A percentile compares a stretch with the other conserved stretches of the same genome.
phyloP scores from a whole-genome alignment of 2,888 invertebrate genomes.

The Caenorhabditis sulstoni region DNA sequence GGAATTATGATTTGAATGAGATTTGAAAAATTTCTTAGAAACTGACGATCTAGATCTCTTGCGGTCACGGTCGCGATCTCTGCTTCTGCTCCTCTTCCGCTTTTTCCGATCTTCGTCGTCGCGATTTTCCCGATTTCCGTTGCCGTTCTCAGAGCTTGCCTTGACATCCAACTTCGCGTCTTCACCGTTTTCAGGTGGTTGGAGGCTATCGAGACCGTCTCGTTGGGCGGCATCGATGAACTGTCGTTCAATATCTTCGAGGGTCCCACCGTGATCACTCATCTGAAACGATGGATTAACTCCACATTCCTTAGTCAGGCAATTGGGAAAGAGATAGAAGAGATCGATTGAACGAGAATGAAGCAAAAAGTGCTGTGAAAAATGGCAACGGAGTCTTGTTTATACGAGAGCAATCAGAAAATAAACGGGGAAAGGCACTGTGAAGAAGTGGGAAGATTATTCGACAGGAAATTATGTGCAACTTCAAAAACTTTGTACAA shows the following conservation, averaged over 20 bases:
- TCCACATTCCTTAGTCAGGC: too few species aligned
- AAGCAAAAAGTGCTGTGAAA: not conserved
- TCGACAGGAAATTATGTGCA: constrained; percentile 13
- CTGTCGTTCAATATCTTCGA: constrained; percentile 54
- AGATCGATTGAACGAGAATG: constrained; percentile 3
- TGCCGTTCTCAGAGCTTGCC: not conserved
- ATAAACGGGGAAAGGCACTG: too few species aligned
- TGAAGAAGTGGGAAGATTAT: too few species aligned
- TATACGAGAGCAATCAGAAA: too few species aligned
- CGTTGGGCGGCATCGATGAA: constrained; percentile 54
- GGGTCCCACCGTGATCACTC: constrained; percentile 32
- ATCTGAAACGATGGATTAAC: not conserved
- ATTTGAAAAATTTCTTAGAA: too few species aligned
- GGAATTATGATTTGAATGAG: constrained; percentile 11
- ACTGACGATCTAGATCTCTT: constrained; percentile 64
- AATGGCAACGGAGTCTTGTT: too few species aligned
- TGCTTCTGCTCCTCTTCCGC: constrained; percentile 59
- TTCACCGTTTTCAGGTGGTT: constrained; percentile 4
- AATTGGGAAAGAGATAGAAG: not conserved
- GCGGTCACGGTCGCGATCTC: constrained; percentile 63
- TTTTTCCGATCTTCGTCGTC: constrained; percentile 62
- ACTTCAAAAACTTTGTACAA: not conserved
- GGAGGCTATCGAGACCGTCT: constrained; percentile 40
- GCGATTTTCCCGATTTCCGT: constrained; percentile 5
- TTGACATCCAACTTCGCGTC: constrained; percentile 4